These are phyloP conservation scores for Paradisaea rubra DNA, from an alignment of 2,113 vertebrate species.

Conservation along the genomic window DNA sequence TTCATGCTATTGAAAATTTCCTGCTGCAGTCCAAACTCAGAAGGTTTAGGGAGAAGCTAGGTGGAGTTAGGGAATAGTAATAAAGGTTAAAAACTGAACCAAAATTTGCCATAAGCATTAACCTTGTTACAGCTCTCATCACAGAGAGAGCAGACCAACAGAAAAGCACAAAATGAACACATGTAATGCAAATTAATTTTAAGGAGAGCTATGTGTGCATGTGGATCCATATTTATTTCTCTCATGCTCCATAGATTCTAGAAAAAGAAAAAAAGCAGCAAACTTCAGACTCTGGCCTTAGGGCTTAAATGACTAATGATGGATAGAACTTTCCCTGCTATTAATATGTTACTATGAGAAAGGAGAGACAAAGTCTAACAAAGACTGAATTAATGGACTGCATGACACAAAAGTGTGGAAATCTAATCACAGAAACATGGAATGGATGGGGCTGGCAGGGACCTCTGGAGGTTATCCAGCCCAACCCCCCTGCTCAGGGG, in stretches of 20 bases:
- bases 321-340: not conserved
- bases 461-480: not conserved
- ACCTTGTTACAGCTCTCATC: not conserved
- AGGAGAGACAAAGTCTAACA: not conserved
- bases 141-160: not conserved
- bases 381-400: not conserved
- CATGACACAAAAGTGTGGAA: not conserved
- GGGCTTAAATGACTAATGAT: not conserved
- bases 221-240: not conserved
- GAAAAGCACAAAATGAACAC: not conserved
- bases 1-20: not conserved
- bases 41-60: not conserved
- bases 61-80: not conserved
- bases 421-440: not conserved
- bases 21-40: not conserved
- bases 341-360: not conserved
- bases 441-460: not conserved
- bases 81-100: not conserved
- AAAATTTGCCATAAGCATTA: not conserved
- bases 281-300: not conserved
- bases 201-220: not conserved
- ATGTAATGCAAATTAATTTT: not conserved
- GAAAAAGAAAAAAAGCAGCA: not conserved
- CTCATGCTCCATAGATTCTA: not conserved
- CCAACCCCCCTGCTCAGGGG: no score